phyloP scores from a whole-genome alignment of 2,113 vertebrate genomes.

The Cinclus cinclus region DNA sequence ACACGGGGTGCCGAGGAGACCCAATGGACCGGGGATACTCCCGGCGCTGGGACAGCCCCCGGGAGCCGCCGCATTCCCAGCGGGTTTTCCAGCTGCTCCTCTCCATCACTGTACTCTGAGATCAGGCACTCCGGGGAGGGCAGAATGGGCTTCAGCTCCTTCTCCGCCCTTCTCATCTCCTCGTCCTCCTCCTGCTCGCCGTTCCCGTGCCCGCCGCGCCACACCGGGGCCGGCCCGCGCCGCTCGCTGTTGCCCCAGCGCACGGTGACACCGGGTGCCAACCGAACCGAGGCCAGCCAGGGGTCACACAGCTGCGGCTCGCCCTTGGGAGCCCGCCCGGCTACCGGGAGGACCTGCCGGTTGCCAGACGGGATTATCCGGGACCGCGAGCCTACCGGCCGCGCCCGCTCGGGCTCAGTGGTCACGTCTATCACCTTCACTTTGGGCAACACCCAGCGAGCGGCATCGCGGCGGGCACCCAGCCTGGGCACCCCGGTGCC shows the following conservation, averaged over 20 bases:
- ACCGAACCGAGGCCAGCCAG: conserved; percentile 41
- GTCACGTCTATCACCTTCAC: conserved; percentile 61
- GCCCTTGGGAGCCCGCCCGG: neutral
- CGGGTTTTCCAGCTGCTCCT: neutral
- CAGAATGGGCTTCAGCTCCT: conserved; percentile 3
- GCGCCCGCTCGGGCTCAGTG: neutral
- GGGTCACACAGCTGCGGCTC: conserved; percentile 16
- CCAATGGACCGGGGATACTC: fast-evolving
- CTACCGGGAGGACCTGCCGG: fast-evolving
- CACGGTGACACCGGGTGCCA: conserved; percentile 73
- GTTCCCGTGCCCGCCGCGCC: fast-evolving
- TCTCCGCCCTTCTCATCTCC: fast-evolving
- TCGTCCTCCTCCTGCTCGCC: neutral
- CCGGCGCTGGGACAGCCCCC: too few relatives aligned
- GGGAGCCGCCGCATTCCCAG: neutral
- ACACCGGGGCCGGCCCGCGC: neutral
- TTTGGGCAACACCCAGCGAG: conserved; percentile 45
- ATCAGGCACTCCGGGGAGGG: neutral
- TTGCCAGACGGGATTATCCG: fast-evolving
- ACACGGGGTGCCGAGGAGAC: neutral
- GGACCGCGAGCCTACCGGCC: fast-evolving
- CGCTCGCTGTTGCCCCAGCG: neutral
- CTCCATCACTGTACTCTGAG: neutral
- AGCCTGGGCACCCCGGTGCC: neutral
- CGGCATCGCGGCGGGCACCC: conserved; percentile 1